Base-by-base conservation (phyloP, 2,797 vertebrate genomes). In the Onychomys arenicola region DNA sequence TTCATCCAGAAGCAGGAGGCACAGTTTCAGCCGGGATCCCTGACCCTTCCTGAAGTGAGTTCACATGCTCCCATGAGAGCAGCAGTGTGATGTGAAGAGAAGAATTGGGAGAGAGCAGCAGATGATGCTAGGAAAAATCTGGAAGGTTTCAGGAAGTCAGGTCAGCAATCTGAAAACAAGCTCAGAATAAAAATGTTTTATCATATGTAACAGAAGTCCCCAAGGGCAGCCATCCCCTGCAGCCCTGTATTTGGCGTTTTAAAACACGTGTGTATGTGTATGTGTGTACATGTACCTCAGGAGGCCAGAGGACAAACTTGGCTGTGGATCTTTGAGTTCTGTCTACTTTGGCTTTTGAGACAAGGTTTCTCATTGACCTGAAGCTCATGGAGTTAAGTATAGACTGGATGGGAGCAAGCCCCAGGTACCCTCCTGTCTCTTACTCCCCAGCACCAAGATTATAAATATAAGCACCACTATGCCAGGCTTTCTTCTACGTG, bases 21-120 rank as follows among this genome's bases (percentile, higher is more conserved):
- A 93, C 40, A 84, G 80, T 16, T 1, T 88, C 91, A 90, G 90
- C 81, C 95, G 81, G 93, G 89, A 49, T 92, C 89, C 92, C 84
- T 71, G 95, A 96, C 87, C 88, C 95, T 97, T 93, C 21, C 11
- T 27, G 57, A 40, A 75, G 43, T 94, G 96, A 96, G 96, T 92
- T 40, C 93, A 96, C 93, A 96, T n/a, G 65, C 77, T 97, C 96
- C 90, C 87, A 89, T 94, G 3, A 3, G 92, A 96, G 83, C 73
- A 88, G 84, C 91, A 89, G 86, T 86, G 93, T 71, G 4, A 0
- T 49, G 63, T 86, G 87, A 96, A 92, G 95, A 78, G 83, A 84
- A 77, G 95, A 95, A 49, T 49, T 11, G 84, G 90, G 80, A 93
- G 12, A 90, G 86, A 91, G 89, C 92, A 94, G 71, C 80, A 96